phyloP scores from a whole-genome alignment of 2,888 invertebrate genomes.

The Chrysotoxum bicinctum region DNA sequence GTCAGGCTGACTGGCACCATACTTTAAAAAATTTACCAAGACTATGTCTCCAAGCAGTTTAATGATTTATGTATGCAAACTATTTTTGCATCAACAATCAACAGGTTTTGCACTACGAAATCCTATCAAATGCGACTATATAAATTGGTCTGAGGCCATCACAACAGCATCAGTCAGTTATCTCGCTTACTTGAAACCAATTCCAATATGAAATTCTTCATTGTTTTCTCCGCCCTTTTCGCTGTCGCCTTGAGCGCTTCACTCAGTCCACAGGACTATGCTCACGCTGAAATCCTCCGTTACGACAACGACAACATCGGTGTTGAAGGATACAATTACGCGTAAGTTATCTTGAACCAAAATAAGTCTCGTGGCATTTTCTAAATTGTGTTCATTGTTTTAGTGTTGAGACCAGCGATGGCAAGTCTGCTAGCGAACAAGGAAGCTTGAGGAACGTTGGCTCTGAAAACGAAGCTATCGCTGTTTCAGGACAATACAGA shows the following conservation, averaged over 20 bases:
- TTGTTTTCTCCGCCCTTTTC: conserved; percentile 77
- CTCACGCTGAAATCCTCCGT: conserved; percentile 83
- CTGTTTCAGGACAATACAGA: conserved; percentile 77
- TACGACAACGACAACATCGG: conserved; percentile 83
- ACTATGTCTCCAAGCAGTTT: too few relatives aligned
- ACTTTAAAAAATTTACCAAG: too few relatives aligned
- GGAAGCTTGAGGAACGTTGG: conserved; percentile 73
- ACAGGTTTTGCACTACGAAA: background rate
- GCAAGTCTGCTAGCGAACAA: conserved; percentile 68
- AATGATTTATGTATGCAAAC: too few relatives aligned
- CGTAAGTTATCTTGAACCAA: conserved; percentile 81
- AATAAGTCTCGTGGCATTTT: background rate
- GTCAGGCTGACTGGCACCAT: too few relatives aligned
- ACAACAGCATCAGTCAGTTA: conserved; percentile 9
- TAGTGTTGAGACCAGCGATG: conserved; percentile 79
- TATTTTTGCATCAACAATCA: too few relatives aligned
- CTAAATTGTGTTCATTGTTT: conserved; percentile 72
- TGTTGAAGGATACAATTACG: conserved; percentile 84
- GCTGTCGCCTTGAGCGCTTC: conserved; percentile 76
- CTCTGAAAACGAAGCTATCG: conserved; percentile 76
- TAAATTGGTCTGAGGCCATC: background rate
- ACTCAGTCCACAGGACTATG: conserved; percentile 37
- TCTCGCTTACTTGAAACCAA: conserved; percentile 6
- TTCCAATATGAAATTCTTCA: conserved; percentile 76
- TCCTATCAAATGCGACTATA: background rate